Evolutionary conservation across 2,113 vertebrate genomes (phyloP).

Genomic region (Tamias sibiricus): DNA sequence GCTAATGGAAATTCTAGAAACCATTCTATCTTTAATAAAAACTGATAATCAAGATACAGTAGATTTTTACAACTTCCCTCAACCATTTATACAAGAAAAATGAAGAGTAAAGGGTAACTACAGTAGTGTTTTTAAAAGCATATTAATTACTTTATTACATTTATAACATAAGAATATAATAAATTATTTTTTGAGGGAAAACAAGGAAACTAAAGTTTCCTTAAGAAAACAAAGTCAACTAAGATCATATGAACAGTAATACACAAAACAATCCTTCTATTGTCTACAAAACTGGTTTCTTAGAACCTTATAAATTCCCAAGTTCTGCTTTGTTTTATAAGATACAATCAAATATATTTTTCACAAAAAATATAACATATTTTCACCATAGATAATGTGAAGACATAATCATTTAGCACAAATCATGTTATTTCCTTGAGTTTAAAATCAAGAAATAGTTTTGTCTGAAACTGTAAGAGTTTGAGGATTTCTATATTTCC

Average conservation of each 20-base stretch:
- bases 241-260: background rate
- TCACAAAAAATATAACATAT: background rate
- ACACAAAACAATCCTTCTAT: background rate
- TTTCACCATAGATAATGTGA: background rate
- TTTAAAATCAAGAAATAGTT: background rate
- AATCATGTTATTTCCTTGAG: background rate
- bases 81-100: constrained; percentile 20
- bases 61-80: background rate
- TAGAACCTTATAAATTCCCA: background rate
- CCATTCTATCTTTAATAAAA: background rate
- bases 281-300: background rate
- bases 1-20: background rate
- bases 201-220: background rate
- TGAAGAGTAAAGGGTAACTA: background rate
- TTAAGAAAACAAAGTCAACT: constrained; percentile 24
- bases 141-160: background rate
- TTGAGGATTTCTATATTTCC: background rate
- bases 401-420: background rate
- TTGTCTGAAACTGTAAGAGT: background rate
- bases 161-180: background rate
- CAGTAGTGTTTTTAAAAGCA: background rate
- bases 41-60: background rate
- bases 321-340: background rate
- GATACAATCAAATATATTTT: background rate
- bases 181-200: constrained; percentile 20